phyloP scores from a whole-genome alignment of 2,888 invertebrate species.

The Desoria tigrina region DNA sequence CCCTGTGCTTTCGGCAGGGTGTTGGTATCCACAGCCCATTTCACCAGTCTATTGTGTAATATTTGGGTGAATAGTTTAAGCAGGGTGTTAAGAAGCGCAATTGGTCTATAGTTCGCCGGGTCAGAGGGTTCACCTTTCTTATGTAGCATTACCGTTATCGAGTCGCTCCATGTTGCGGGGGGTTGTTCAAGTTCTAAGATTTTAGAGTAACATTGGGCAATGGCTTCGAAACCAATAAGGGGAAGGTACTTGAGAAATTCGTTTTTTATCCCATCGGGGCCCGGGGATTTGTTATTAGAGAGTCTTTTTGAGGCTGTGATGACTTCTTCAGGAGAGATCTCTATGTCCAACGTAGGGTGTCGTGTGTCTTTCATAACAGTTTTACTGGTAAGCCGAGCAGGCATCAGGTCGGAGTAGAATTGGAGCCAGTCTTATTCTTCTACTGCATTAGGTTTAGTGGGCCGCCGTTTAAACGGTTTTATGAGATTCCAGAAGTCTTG shows the following conservation, averaged over 20 bases:
- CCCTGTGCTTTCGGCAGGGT: not conserved
- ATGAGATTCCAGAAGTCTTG: no score
- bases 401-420: not conserved
- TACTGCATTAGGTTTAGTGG: not conserved
- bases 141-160: not conserved
- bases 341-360: no score
- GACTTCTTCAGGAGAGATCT: constrained; percentile 26
- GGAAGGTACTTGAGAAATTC: no score
- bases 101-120: no score
- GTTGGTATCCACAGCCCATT: not conserved
- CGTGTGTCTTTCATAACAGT: not conserved
- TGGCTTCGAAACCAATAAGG: no score
- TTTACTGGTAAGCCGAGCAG: not conserved
- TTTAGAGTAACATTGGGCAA: not conserved
- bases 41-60: no score
- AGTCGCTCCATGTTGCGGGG: not conserved
- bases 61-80: no score
- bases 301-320: constrained; percentile 9
- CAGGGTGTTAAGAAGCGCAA: no score
- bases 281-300: constrained; percentile 28
- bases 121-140: not conserved
- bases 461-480: no score
- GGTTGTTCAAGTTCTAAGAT: not conserved
- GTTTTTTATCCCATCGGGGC: no score
- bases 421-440: not conserved